phyloP scores from a whole-genome alignment of 2,888 invertebrate genomes.

The Octonoba sinensis region DNA sequence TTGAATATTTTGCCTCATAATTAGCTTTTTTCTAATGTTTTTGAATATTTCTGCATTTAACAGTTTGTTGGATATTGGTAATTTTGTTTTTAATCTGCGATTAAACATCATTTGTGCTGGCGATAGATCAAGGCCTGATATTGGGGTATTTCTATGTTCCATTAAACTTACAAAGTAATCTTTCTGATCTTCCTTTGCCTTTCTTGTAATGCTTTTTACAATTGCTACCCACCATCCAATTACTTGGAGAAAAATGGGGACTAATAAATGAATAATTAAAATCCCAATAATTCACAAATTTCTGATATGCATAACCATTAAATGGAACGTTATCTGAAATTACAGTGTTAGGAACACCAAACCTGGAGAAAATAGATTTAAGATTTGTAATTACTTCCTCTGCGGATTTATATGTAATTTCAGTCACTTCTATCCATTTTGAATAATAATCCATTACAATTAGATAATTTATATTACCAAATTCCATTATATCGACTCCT shows the following conservation, averaged over 20 bases:
- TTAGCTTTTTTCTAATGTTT: slow-evolving; percentile 1
- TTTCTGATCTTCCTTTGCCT: not conserved
- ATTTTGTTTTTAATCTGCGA: not conserved
- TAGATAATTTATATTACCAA: not conserved
- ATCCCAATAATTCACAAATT: slow-evolving; percentile 4
- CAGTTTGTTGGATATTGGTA: not conserved
- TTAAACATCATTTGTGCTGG: slow-evolving; percentile 3
- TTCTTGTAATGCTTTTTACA: not conserved
- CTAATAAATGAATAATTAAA: not conserved
- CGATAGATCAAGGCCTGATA: slow-evolving; percentile 1
- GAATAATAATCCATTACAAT: not conserved
- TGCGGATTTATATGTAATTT: not conserved
- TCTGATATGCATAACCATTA: slow-evolving; percentile 5
- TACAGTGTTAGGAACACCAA: not conserved
- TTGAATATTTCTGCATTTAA: not conserved
- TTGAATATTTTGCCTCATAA: too few relatives aligned
- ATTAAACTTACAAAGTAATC: not conserved
- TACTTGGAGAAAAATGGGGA: slow-evolving; percentile 2
- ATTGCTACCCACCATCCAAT: slow-evolving; percentile 6
- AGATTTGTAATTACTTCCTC: not conserved
- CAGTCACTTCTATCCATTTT: slow-evolving; percentile 7
- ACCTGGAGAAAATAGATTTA: not conserved
- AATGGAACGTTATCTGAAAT: slow-evolving; percentile 1
- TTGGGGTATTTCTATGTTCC: slow-evolving; percentile 16
- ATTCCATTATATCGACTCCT: not conserved